Conservation (phyloP, 2,113 vertebrate species). For the Arothron firmamentum region DNA sequence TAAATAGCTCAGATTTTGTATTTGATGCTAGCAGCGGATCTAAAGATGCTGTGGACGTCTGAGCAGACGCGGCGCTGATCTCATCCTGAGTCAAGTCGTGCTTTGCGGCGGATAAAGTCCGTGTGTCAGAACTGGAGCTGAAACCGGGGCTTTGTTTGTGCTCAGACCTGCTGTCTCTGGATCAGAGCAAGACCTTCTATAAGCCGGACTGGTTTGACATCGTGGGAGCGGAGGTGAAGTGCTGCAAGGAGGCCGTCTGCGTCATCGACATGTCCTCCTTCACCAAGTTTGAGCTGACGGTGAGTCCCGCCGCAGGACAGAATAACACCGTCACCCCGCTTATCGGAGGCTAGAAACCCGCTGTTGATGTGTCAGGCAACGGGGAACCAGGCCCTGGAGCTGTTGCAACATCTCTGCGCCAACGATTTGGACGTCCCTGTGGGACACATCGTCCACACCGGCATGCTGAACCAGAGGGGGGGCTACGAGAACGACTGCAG, state of each 20-base stretch:
- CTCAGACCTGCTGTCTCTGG: conserved; percentile 88
- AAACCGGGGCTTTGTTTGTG: neutral
- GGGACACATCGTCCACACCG: conserved; percentile 94
- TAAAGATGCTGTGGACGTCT: neutral
- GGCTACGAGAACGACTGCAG: conserved; percentile 99
- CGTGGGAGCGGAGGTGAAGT: conserved; percentile 93
- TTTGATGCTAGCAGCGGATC: neutral
- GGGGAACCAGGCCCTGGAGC: conserved; percentile 84
- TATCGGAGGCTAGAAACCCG: too few species aligned
- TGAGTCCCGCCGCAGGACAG: too few species aligned
- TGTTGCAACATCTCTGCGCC: conserved; percentile 89
- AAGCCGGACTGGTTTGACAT: conserved; percentile 99
- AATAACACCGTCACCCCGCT: too few species aligned
- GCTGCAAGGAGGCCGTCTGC: conserved; percentile 96
- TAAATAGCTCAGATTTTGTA: neutral
- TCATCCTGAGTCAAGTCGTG: neutral
- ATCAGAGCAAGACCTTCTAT: conserved; percentile 98
- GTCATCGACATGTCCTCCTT: conserved; percentile 99
- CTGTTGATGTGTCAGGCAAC: conserved; percentile 74
- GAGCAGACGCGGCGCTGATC: too few species aligned
- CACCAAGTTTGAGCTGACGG: conserved; percentile 97
- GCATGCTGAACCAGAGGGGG: conserved; percentile 92
- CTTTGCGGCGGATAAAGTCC: too few species aligned
- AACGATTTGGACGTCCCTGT: conserved; percentile 96
- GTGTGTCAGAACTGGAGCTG: neutral